Evolutionary conservation across 2,113 vertebrate genomes (phyloP).

Genomic region (Danionella cerebrum): DNA sequence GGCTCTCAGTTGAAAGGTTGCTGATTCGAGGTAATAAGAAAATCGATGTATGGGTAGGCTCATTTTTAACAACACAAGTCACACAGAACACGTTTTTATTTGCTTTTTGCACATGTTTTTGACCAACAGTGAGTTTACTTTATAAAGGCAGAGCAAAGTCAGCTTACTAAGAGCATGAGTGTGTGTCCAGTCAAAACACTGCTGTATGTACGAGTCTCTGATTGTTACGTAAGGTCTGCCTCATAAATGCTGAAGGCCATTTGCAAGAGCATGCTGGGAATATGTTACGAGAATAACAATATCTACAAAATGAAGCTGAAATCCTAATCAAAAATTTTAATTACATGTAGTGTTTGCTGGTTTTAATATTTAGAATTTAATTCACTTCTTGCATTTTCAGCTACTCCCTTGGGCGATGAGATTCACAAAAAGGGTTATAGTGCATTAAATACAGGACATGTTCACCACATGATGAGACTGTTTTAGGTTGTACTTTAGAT

Average conservation of each 20-base stretch:
- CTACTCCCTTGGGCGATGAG: too few species aligned
- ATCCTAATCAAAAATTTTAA: neutral
- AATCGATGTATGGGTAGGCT: too few species aligned
- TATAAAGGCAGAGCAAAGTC: neutral
- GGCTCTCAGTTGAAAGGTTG: too few species aligned
- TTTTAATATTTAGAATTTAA: neutral
- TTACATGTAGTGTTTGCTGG: too few species aligned
- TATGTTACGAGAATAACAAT: neutral
- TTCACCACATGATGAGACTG: neutral
- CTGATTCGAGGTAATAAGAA: too few species aligned
- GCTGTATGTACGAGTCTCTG: neutral
- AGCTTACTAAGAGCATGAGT: neutral
- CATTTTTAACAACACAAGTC: too few species aligned
- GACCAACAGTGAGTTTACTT: neutral
- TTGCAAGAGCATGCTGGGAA: neutral
- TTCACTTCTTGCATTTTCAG: neutral
- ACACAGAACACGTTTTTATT: too few species aligned
- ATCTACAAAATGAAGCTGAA: neutral
- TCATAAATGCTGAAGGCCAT: neutral
- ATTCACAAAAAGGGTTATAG: too few species aligned
- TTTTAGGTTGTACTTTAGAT: neutral
- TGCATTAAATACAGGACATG: neutral
- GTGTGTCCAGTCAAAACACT: neutral
- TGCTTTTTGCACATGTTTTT: neutral
- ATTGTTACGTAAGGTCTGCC: neutral